Percentiles rank a stretch among this genome's conserved stretches.
phyloP scores from a whole-genome alignment of 2,113 vertebrate species.

The Mellivora capensis region DNA sequence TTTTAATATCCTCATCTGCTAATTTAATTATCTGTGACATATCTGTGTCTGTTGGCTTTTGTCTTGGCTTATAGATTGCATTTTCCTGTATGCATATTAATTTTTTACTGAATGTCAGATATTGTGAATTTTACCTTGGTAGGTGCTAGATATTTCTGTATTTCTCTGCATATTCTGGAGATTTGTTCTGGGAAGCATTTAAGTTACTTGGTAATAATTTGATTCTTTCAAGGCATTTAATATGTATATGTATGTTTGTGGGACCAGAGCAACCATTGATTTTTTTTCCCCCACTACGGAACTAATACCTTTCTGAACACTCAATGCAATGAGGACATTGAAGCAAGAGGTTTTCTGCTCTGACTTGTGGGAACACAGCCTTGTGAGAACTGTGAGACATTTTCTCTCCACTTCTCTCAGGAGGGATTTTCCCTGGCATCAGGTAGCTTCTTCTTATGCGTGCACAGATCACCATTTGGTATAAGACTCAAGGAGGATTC shows the following conservation, averaged over 20 bases:
- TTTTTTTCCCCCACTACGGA: neutral
- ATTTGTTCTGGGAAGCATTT: conserved; percentile 6
- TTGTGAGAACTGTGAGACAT: neutral
- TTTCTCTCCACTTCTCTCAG: neutral
- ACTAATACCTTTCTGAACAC: neutral
- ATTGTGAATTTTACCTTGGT: neutral
- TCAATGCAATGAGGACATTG: neutral
- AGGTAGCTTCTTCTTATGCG: neutral
- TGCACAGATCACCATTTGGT: neutral
- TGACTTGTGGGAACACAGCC: neutral
- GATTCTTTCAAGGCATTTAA: neutral
- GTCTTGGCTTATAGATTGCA: neutral
- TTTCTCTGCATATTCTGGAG: neutral
- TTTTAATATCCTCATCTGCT: neutral
- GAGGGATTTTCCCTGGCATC: neutral
- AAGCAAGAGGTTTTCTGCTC: neutral
- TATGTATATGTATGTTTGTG: neutral
- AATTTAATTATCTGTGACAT: neutral
- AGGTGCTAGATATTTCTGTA: neutral
- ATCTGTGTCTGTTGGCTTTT: neutral
- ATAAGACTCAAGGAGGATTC: neutral
- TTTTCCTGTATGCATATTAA: neutral
- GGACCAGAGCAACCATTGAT: neutral
- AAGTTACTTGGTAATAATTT: neutral
- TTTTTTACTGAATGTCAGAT: neutral